Evolutionary conservation across 1,140 invertebrate genomes (phyloP).

Genomic region (Megathymus violae): DNA sequence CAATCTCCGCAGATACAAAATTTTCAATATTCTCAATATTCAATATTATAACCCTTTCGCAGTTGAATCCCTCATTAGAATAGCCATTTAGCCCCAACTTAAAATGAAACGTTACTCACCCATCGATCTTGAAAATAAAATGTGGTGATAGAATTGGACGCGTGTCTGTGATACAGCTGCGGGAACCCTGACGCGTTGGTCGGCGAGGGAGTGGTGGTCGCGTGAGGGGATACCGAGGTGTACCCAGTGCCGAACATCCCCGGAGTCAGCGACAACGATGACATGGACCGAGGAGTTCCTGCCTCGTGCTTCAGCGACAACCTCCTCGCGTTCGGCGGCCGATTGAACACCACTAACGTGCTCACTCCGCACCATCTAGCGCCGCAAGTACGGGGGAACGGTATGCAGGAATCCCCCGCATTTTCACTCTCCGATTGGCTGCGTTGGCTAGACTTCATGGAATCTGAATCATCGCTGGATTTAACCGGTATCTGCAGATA

Average conservation of each 20-base stretch:
- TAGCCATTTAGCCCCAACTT: no score
- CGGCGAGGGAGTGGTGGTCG: slow-evolving; percentile 81
- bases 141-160: slow-evolving; percentile 85
- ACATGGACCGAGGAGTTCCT: slow-evolving; percentile 87
- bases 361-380: slow-evolving; percentile 96
- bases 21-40: no score
- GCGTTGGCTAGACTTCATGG: slow-evolving; percentile 76
- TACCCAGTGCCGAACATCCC: slow-evolving; percentile 66
- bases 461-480: slow-evolving; percentile 74
- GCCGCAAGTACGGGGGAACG: slow-evolving; percentile 96
- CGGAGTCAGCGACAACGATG: slow-evolving; percentile 72
- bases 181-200: slow-evolving; percentile 76
- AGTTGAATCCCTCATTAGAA: no score
- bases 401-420: slow-evolving; percentile 91
- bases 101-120: slow-evolving; percentile 58
- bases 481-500: slow-evolving; percentile 77
- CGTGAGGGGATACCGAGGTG: slow-evolving; percentile 80
- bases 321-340: slow-evolving; percentile 89
- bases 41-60: no score
- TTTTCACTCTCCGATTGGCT: slow-evolving; percentile 76
- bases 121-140: slow-evolving; percentile 93
- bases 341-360: slow-evolving; percentile 93
- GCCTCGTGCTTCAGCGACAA: slow-evolving; percentile 87
- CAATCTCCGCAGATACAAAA: no score
- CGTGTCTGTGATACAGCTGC: slow-evolving; percentile 71